Base-by-base conservation (phyloP, 2,113 vertebrate genomes). In the Ifrita kowaldi region DNA sequence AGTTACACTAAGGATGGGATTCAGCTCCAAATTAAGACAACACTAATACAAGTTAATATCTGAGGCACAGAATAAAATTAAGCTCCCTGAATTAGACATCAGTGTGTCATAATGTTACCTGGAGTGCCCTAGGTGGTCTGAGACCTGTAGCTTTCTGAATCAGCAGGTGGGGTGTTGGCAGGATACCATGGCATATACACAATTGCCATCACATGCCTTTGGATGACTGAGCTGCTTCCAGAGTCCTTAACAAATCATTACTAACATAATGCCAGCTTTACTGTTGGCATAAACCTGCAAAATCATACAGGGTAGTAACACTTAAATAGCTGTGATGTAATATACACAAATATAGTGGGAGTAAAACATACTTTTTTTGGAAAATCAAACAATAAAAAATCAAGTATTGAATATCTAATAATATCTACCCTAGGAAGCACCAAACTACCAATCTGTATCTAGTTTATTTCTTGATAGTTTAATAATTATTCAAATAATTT, bases 101-200 rank as follows among this genome's bases (percentile, higher is more conserved):
- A 23, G 6, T 33, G 26, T 75, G 90, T 79, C 23, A 39, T 32
- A 44, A 46, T 11, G 16, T 53, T 46, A 27, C 10, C 55, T 87
- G 63, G 35, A 23, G 9, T 50, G 18, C 5, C 10, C 3, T 14
- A 33, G 7, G 21, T 71, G 20, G 30, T 82, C 32, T 39, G 53
- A 63, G 65, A 62, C 42, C 17, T 65, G 42, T 2, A 67, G 20
- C 26, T 88, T 83, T 79, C 53, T 49, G 28, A 19, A 20, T 56
- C 21, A 68, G 22, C 23, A 69, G 22, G 19, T n/a, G 14, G 3
- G 9, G 9, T 50, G 26, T 28, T 76, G 33, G 14, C 26, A 89
- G 71, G 47, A 50, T 19, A 53, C 12, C 0, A 0, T 4, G 4
- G 8, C 18, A 27, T 27, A 47, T 8, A 21, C 13, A 46, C 42